phyloP scores from a whole-genome alignment of 1,140 invertebrate species.

The Ridgeia piscesae region DNA sequence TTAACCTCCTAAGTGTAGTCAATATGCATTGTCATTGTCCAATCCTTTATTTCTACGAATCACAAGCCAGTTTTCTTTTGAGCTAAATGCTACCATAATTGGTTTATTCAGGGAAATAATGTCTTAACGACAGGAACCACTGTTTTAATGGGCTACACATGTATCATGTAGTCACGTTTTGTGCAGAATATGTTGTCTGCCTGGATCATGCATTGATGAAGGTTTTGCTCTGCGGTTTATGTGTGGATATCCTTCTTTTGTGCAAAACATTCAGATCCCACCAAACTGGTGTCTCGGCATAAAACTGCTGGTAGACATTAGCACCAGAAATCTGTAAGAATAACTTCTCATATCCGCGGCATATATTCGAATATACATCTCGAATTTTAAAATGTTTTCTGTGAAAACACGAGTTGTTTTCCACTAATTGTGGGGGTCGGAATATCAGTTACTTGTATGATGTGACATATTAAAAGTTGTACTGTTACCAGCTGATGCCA shows the following conservation, averaged over 20 bases:
- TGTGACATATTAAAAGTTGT: not conserved
- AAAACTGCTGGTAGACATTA: not conserved
- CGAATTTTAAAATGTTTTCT: not conserved
- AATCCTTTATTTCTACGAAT: not conserved
- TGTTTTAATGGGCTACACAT: no score
- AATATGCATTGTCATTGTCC: not conserved
- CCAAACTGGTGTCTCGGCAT: not conserved
- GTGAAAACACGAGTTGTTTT: not conserved
- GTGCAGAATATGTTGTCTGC: not conserved
- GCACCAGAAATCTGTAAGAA: not conserved
- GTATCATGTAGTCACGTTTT: not conserved
- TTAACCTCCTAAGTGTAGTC: not conserved
- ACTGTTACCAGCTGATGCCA: not conserved
- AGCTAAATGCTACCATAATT: not conserved
- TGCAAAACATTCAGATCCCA: not conserved
- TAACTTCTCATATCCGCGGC: not conserved
- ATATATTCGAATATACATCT: not conserved
- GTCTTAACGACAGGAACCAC: not conserved
- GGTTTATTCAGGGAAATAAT: not conserved
- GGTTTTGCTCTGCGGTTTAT: not conserved
- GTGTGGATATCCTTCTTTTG: not conserved
- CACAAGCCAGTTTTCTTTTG: not conserved
- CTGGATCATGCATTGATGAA: not conserved
- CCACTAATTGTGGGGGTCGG: not conserved
- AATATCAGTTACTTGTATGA: not conserved